Percentiles rank a stretch among this genome's conserved stretches.
Conservation (phyloP, 2,797 vertebrate species). For the Gouania willdenowi region DNA sequence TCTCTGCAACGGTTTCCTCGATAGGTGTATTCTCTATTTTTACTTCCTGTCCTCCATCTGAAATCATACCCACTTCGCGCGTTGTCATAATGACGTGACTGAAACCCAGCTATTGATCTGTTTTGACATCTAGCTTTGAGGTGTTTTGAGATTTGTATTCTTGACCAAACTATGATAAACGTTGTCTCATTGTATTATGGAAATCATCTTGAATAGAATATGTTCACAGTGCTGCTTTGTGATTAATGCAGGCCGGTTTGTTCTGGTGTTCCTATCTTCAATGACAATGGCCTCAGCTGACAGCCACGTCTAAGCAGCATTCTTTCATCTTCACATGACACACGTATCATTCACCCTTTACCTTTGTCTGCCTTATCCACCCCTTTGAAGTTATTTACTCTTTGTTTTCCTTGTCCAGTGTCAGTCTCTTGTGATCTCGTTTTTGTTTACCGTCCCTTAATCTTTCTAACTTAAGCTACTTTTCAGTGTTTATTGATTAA, state of each 20-base stretch:
- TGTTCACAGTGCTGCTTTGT: conserved; percentile 13
- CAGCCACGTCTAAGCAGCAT: conserved; percentile 65
- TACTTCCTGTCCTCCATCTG: no score
- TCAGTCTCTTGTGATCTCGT: no score
- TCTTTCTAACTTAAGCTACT: no score
- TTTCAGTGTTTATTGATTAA: no score
- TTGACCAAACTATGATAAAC: background rate
- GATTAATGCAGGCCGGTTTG: conserved; percentile 52
- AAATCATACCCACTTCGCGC: no score
- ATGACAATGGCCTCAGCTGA: conserved; percentile 74
- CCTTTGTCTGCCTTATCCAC: conserved; percentile 11
- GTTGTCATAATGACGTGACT: no score
- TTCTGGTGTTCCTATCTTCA: conserved; percentile 63
- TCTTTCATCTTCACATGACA: conserved; percentile 73
- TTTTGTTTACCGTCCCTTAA: no score
- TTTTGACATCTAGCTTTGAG: background rate
- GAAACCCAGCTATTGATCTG: no score
- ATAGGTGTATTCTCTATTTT: no score
- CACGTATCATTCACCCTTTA: conserved; percentile 28
- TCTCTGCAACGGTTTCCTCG: no score
- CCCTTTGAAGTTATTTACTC: background rate
- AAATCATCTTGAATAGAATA: background rate
- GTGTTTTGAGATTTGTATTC: background rate
- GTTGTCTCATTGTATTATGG: conserved; percentile 1
- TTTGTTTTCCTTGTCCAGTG: no score